These are phyloP conservation scores for Drosophila longiperda DNA, from an alignment of 2,888 invertebrate genomes.

Conservation along the genomic window DNA sequence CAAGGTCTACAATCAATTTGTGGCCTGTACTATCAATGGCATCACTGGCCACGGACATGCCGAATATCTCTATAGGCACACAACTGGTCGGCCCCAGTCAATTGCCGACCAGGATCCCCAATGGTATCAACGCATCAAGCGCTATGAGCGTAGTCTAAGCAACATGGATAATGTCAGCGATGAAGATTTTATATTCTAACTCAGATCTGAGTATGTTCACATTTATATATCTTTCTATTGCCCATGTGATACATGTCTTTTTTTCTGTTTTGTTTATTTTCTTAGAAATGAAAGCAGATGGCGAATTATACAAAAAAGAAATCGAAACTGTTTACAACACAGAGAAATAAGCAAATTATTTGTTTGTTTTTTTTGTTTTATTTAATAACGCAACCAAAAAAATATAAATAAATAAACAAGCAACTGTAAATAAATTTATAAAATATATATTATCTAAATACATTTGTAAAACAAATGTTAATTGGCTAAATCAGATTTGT, in stretches of 20 bases:
- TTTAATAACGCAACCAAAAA: neutral
- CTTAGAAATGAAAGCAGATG: neutral
- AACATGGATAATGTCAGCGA: slow-evolving; percentile 57
- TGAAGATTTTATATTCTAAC: slow-evolving; percentile 66
- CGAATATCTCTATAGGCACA: slow-evolving; percentile 90
- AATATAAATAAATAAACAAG: neutral
- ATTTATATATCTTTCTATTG: neutral
- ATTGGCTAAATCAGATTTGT: no score
- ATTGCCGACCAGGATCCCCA: slow-evolving; percentile 86
- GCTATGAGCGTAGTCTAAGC: slow-evolving; percentile 71
- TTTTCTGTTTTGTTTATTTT: neutral
- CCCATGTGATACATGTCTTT: slow-evolving; percentile 35
- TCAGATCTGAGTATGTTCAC: neutral
- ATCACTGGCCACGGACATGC: slow-evolving; percentile 89
- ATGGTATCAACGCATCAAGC: slow-evolving; percentile 86
- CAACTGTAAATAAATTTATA: neutral
- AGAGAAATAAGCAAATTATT: neutral
- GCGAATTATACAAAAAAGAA: neutral
- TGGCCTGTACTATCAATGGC: slow-evolving; percentile 85
- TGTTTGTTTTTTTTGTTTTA: neutral
- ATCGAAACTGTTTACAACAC: neutral
- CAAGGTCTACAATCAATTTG: slow-evolving; percentile 88
- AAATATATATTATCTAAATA: neutral
- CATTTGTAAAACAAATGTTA: neutral
- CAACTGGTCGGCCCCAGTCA: slow-evolving; percentile 86